These are phyloP conservation scores for Bombus pyrosoma DNA, from an alignment of 1,140 invertebrate genomes.

Conservation along the genomic window DNA sequence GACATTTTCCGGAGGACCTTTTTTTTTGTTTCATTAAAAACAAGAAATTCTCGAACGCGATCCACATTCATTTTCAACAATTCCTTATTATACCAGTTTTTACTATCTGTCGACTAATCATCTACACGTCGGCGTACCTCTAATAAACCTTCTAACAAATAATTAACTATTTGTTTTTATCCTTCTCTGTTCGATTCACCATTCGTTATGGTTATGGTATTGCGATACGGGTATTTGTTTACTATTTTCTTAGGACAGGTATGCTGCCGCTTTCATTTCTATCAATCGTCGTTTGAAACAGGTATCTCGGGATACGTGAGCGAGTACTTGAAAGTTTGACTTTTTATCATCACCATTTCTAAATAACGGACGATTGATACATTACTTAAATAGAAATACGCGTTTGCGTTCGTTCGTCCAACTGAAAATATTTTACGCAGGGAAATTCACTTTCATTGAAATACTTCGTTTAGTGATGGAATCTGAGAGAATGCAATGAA, in stretches of 20 bases:
- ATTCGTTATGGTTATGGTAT: neutral
- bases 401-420: neutral
- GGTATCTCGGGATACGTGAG: neutral
- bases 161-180: neutral
- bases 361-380: neutral
- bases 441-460: constrained; percentile 45
- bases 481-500: neutral
- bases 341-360: neutral
- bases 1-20: neutral
- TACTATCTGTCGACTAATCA: neutral
- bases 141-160: neutral
- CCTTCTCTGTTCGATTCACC: neutral
- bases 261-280: constrained; percentile 25
- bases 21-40: neutral
- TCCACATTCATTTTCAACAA: neutral
- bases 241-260: neutral
- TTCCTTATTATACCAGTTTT: neutral
- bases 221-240: no score
- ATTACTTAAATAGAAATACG: neutral
- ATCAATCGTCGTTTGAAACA: constrained; percentile 7
- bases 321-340: neutral
- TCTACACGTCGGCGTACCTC: neutral
- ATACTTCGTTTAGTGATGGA: neutral
- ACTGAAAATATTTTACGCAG: neutral
- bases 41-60: neutral